phyloP scores from a whole-genome alignment of 2,113 vertebrate genomes.

The Setophaga petechia region DNA sequence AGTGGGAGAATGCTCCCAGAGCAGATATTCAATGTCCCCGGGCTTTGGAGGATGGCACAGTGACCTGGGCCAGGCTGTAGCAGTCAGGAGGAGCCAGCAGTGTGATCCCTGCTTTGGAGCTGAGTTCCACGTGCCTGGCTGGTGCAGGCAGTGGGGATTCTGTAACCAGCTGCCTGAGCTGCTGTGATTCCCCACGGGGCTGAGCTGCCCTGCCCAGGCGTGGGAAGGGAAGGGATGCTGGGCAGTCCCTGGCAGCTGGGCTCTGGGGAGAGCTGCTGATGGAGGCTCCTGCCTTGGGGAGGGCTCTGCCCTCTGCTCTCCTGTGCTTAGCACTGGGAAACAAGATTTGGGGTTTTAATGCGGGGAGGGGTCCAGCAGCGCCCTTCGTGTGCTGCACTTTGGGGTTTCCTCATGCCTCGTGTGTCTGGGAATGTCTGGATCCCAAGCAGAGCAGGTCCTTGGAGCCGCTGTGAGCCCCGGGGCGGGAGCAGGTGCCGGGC shows the following conservation, averaged over 20 bases:
- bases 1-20: not conserved
- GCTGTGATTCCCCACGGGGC: not conserved
- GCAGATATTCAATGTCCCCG: not conserved
- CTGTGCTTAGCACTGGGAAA: not conserved
- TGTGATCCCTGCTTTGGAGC: not conserved
- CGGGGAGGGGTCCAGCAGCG: not conserved
- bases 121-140: not conserved
- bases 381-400: fast-evolving
- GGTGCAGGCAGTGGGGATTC: not conserved
- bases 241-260: not conserved
- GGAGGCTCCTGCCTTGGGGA: not conserved
- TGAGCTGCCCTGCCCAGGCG: not conserved
- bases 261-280: not conserved
- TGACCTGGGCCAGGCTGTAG: not conserved
- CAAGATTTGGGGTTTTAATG: not conserved
- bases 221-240: not conserved
- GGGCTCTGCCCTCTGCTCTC: not conserved
- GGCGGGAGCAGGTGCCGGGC: fast-evolving
- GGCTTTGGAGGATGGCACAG: not conserved
- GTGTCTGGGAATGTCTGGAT: fast-evolving
- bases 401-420: not conserved
- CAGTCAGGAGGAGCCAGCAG: not conserved
- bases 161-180: not conserved
- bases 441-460: not conserved
- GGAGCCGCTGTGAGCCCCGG: not conserved